Evolutionary conservation across 2,888 invertebrate species (phyloP), one percentile per base, ranked within the genome.

Genomic region (Noctua janthe): DNA sequence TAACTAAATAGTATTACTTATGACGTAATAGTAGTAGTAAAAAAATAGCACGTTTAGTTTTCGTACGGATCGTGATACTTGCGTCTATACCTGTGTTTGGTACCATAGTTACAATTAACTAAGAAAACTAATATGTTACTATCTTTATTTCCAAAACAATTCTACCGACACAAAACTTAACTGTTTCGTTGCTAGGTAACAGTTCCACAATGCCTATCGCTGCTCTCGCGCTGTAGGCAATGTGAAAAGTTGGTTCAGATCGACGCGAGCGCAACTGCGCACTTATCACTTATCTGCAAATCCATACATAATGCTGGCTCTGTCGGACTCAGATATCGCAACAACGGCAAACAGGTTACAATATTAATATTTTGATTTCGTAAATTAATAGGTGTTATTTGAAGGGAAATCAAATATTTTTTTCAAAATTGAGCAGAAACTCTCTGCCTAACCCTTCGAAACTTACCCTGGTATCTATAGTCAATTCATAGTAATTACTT

Each of bases 241-340:
- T 76, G 77, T 69, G 81, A 81, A 76, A 81, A 82, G 69, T 78
- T 49, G 47, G 20, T 67, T 51, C 20, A 29, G 74, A 84, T 80
- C 74, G 77, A 43, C 62, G 73, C 75, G 4, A 13, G 73, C 75
- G 81, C 76, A 87, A 67, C 76, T 56, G 66, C 39, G 47, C 62
- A 73, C 77, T 85, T 87, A 87, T 84, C 81, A 81, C 72, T 78
- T 78, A 87, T 87, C 85, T 80, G 77, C 67, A 74, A 74, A 85
- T 85, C 73, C 88, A 84, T 86, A 80, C 79, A 80, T 86, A 81
- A 84, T 76, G 69, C 39, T 51, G 1, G 23, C 23, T 70, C 62
- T n/a, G 70, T 17, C 43, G 66, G 77, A 56, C 47, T 86, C 87
- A 78, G 75, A 85, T 83, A 71, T 17, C 35, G 78, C 66, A 73